These are phyloP conservation scores for Amphipoea oculea DNA, from an alignment of 2,888 invertebrate genomes.

Conservation along the genomic window DNA sequence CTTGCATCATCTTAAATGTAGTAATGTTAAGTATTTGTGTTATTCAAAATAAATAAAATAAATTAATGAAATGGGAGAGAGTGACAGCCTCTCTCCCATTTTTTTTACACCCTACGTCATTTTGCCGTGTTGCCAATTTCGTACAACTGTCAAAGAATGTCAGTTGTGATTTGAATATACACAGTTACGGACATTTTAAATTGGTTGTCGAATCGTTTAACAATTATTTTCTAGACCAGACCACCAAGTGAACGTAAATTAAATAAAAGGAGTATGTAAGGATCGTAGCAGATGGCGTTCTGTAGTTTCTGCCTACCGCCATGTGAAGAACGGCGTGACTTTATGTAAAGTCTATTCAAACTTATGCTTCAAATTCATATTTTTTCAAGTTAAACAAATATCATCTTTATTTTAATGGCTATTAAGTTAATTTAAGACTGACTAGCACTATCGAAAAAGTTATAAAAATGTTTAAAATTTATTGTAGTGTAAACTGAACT, in stretches of 20 bases:
- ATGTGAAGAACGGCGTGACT: not conserved
- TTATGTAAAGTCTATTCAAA: no score
- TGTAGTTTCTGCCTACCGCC: not conserved
- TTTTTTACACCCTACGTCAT: not conserved
- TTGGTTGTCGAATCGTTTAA: not conserved
- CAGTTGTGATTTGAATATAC: not conserved
- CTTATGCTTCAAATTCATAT: no score
- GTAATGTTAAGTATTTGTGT: not conserved
- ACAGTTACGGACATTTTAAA: not conserved
- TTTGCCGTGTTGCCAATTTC: not conserved
- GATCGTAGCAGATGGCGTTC: not conserved
- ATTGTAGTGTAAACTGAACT: no score
- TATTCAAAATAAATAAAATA: not conserved
- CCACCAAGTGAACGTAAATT: not conserved
- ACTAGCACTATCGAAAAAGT: no score
- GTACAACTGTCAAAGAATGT: not conserved
- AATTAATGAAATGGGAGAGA: no score
- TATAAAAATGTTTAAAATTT: no score
- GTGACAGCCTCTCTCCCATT: no score
- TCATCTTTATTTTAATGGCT: no score
- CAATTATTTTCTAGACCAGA: not conserved
- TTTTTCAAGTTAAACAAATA: no score
- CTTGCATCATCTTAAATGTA: not conserved
- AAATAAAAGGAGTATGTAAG: not conserved
- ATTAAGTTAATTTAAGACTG: no score